These are phyloP conservation scores for Brachionus paranguensis DNA, from an alignment of 1,140 invertebrate genomes.

Conservation along the genomic window DNA sequence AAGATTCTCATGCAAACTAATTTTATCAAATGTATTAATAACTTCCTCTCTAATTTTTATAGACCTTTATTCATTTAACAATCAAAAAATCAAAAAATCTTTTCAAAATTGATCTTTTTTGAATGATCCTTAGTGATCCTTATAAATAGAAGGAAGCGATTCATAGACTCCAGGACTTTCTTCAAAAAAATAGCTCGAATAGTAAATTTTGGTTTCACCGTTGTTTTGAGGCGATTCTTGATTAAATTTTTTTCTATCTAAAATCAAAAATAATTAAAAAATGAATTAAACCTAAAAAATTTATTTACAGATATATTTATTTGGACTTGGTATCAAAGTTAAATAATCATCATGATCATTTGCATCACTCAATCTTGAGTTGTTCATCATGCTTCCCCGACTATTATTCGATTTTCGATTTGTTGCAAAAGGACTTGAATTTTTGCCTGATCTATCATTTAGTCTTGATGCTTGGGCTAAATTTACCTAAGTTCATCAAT, in stretches of 20 bases:
- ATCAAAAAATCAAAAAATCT: background rate
- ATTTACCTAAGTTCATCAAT: background rate
- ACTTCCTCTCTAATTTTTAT: background rate
- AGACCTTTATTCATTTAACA: background rate
- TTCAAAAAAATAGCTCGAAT: background rate
- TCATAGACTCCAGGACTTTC: background rate
- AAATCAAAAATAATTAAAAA: background rate
- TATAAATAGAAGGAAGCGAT: background rate
- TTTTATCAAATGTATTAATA: background rate
- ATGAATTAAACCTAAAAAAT: background rate
- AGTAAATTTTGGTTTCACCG: background rate
- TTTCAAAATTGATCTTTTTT: background rate
- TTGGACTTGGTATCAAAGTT: background rate
- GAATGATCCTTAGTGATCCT: background rate
- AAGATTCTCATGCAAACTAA: background rate
- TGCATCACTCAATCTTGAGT: background rate
- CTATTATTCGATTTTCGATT: background rate
- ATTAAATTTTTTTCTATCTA: background rate
- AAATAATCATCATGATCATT: background rate
- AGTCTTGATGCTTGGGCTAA: slow-evolving; percentile 10
- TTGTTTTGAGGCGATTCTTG: background rate
- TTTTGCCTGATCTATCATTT: background rate
- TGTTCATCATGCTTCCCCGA: background rate
- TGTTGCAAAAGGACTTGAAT: background rate
- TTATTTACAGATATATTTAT: background rate